Percentiles rank a stretch among this genome's conserved stretches.
Evolutionary conservation across 37 sponge, comb jelly and placozoan genomes (phyloP).

Genomic region (Cliona cf. orientalis): DNA sequence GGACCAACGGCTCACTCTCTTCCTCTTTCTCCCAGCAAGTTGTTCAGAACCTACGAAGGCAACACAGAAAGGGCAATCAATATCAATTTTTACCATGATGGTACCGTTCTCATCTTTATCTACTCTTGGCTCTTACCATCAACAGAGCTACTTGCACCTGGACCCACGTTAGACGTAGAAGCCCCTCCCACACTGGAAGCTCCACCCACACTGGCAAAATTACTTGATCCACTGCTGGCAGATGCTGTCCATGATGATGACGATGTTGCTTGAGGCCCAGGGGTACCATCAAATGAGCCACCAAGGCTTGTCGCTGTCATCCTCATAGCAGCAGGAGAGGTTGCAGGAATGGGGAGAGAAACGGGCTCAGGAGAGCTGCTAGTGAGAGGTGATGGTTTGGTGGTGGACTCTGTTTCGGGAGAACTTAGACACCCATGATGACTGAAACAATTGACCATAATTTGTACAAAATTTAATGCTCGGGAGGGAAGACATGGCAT

Average conservation of each 20-base stretch:
- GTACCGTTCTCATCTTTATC: neutral
- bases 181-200: neutral
- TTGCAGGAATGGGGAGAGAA: neutral
- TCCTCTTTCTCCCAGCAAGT: slow-evolving; percentile 24
- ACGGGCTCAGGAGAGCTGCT: neutral
- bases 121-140: neutral
- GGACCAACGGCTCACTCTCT: slow-evolving; percentile 40
- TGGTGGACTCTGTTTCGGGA: slow-evolving; percentile 19
- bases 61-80: neutral
- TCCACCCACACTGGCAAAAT: neutral
- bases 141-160: neutral
- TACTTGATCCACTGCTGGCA: neutral
- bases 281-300: neutral
- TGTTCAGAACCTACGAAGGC: neutral
- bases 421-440: slow-evolving; percentile 60
- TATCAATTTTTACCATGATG: neutral
- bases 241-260: neutral
- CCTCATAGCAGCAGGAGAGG: neutral
- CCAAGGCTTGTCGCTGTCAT: neutral
- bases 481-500: neutral
- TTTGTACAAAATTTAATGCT: neutral
- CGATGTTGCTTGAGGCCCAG: slow-evolving; percentile 2
- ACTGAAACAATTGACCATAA: slow-evolving; percentile 4
- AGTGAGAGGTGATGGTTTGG: neutral
- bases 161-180: neutral